Evolutionary conservation across 2,888 invertebrate species (phyloP), one percentile per base, ranked within the genome.

Genomic region (Agrilus cyanescens): DNA sequence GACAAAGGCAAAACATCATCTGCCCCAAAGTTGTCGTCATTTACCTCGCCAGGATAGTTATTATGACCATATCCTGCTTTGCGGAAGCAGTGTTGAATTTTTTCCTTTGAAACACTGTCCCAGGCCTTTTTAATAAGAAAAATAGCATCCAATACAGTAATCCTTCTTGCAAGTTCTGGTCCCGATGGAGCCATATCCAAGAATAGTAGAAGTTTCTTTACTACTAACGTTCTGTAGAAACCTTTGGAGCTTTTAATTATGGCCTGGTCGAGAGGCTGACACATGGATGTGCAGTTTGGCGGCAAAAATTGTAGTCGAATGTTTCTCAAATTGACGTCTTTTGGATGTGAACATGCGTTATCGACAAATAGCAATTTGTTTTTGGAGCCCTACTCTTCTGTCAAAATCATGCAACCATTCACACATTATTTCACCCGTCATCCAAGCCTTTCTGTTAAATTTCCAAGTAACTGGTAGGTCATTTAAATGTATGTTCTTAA

Each of bases 171-270:
- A 10, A 45, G 32, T n/a, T 38, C 35, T 38, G 12, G 12, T 15
- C 29, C 39, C 13, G 34, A 30, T 29, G 29, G 12, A 20, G 14
- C 41, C 16, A 14, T 14, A 37, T 41, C 38, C 32, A 41, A 41
- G 29, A 33, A 41, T 33, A 37, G 13, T 33, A 40, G 32, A 6
- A 44, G 18, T 25, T 32, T 3, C 32, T 39, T 43, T 12, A 46
- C 15, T 31, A 41, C 10, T 2, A 31, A 12, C 6, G 20, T 4
- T 29, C 46, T 10, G 30, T 46, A 46, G 32, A 13, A 15, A n/a
- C 13, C 18, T 46, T 46, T 46, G n/a, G 42, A 45, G 25, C 40
- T 43, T 14, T 38, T 4, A 18, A 42, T 45, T 12, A 45, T 35
- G 3, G 39, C 39, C 32, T 36, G 32, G 33, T 45, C 39, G 10